A percentile compares a stretch with the other conserved stretches of the same genome.
phyloP scores from a whole-genome alignment of 2,113 vertebrate genomes.

The Gallinago paraguaiae region DNA sequence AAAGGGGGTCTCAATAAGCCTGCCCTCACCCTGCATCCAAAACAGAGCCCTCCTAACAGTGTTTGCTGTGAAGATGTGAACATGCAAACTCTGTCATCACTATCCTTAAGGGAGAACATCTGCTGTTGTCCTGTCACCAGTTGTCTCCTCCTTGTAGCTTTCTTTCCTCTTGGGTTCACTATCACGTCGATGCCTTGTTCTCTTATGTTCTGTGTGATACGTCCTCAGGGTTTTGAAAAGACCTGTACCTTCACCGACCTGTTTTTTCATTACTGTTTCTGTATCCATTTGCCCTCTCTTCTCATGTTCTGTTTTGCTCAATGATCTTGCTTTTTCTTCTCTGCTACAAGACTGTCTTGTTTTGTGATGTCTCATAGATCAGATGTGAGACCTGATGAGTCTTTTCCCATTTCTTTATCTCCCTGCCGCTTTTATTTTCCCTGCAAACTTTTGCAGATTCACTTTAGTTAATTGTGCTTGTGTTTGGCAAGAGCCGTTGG shows the following conservation, averaged over 20 bases:
- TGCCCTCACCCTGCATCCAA: background rate
- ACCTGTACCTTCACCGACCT: background rate
- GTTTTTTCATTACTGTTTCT: background rate
- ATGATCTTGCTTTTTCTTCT: background rate
- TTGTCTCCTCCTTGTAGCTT: background rate
- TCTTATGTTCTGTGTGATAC: background rate
- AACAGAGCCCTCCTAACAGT: background rate
- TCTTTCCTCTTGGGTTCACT: background rate
- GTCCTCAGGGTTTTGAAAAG: background rate
- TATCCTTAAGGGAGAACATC: conserved; percentile 32
- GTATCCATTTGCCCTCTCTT: background rate
- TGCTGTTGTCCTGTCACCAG: conserved; percentile 16
- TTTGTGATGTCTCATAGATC: background rate
- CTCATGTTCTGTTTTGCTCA: background rate
- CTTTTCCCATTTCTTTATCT: background rate
- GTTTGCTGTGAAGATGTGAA: background rate
- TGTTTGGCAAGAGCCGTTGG: conserved; percentile 45
- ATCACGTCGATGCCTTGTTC: background rate
- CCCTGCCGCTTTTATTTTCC: background rate
- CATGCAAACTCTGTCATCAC: background rate
- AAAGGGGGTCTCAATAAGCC: background rate
- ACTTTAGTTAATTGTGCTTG: conserved; percentile 46
- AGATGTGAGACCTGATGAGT: background rate
- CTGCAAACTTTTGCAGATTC: conserved; percentile 15
- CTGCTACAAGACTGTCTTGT: background rate